Conservation (phyloP, 1,140 invertebrate genomes). For the Seison nebaliae region DNA sequence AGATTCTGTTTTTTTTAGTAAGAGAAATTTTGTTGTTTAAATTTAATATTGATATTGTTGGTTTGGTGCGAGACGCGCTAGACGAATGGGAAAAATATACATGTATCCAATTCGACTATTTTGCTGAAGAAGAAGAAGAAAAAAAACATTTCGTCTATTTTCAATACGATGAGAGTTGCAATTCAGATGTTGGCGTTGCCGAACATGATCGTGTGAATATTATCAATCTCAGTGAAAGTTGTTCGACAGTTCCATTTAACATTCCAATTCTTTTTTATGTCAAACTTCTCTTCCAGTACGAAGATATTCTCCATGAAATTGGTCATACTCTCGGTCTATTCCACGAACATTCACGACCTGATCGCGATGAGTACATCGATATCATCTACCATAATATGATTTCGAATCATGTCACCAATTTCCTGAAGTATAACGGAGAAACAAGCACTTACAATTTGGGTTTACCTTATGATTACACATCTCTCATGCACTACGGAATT, state of each 20-base stretch:
- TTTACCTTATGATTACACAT: slow-evolving; percentile 32
- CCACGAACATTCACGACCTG: slow-evolving; percentile 39
- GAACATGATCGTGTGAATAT: slow-evolving; percentile 6
- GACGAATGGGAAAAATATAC: slow-evolving; percentile 6
- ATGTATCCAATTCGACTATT: slow-evolving; percentile 7
- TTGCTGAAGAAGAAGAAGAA: no score
- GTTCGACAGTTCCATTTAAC: background rate
- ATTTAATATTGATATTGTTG: no score
- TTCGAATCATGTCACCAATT: slow-evolving; percentile 25
- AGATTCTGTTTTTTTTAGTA: no score
- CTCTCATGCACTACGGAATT: slow-evolving; percentile 24
- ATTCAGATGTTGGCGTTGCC: slow-evolving; percentile 1
- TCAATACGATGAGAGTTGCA: slow-evolving; percentile 1
- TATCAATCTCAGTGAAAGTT: background rate
- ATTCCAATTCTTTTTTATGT: background rate
- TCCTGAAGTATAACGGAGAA: slow-evolving; percentile 24
- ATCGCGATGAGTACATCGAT: slow-evolving; percentile 38
- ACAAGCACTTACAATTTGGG: slow-evolving; percentile 25
- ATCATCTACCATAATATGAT: slow-evolving; percentile 40
- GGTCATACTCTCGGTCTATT: slow-evolving; percentile 30
- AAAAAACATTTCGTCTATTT: background rate
- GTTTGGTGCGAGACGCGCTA: slow-evolving; percentile 2
- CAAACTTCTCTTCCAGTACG: slow-evolving; percentile 14
- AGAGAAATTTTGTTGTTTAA: no score
- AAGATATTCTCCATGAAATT: slow-evolving; percentile 26